Conservation (phyloP, 2,888 invertebrate genomes). For the Limnephilus auricula region DNA sequence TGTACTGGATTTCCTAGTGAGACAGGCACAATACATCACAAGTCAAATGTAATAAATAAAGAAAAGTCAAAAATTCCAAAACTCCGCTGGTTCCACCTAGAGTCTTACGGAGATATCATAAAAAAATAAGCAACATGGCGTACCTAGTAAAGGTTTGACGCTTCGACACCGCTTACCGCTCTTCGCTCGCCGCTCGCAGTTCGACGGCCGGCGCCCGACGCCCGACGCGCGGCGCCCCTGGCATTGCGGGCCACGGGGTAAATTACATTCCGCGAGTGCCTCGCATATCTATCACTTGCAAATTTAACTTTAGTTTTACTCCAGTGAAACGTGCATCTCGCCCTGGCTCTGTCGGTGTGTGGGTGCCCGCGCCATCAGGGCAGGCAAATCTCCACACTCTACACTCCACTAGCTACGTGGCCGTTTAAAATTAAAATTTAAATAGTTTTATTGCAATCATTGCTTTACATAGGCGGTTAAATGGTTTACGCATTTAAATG, state of each 20-base stretch:
- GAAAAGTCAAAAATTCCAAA: too few species aligned
- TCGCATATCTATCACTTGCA: conserved; percentile 79
- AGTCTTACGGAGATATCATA: too few species aligned
- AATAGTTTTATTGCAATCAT: background rate
- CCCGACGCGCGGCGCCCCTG: conserved; percentile 27
- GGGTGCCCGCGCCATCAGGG: conserved; percentile 36
- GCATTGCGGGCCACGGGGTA: conserved; percentile 58
- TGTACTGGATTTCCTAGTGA: too few species aligned
- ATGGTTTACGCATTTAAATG: too few species aligned
- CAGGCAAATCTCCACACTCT: background rate
- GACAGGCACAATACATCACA: too few species aligned
- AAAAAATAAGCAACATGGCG: too few species aligned
- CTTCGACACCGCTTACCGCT: background rate
- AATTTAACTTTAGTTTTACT: conserved; percentile 77
- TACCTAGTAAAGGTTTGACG: background rate
- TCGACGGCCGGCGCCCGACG: conserved; percentile 15
- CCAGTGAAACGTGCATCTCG: conserved; percentile 51
- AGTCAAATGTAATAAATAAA: too few species aligned
- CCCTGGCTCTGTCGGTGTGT: conserved; percentile 31
- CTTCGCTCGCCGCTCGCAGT: background rate
- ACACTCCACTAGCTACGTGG: background rate
- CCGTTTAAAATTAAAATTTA: background rate
- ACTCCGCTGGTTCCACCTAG: too few species aligned
- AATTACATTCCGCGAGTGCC: conserved; percentile 78
- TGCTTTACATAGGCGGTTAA: background rate